Evolutionary conservation across 2,113 vertebrate species (phyloP).

Genomic region (Sceloporus undulatus): DNA sequence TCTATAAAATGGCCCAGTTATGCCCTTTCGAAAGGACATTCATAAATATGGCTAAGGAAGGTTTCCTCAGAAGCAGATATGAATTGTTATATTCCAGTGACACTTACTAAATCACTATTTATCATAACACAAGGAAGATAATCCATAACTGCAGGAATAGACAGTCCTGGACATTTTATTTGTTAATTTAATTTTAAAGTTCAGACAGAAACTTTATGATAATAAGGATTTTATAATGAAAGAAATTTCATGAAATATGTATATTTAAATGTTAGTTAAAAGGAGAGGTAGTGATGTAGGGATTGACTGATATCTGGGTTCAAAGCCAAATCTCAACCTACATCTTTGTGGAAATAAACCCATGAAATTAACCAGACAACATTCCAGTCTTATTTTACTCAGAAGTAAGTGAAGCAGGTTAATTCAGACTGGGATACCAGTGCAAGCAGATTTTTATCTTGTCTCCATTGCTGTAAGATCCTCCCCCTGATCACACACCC

Average conservation of each 20-base stretch:
- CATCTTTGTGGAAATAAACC: background rate
- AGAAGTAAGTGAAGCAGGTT: slow-evolving; percentile 1
- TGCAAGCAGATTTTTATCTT: background rate
- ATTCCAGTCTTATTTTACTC: background rate
- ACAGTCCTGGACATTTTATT: slow-evolving; percentile 50
- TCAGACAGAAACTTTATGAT: slow-evolving; percentile 43
- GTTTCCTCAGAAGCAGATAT: slow-evolving; percentile 49
- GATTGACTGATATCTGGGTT: slow-evolving; percentile 1
- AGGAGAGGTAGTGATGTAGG: slow-evolving; percentile 17
- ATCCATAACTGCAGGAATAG: slow-evolving; percentile 38
- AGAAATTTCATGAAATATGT: slow-evolving; percentile 33
- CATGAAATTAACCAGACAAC: background rate
- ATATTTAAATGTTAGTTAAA: slow-evolving; percentile 50
- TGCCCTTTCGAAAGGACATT: slow-evolving; percentile 52
- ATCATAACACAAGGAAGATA: slow-evolving; percentile 31
- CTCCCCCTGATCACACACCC: no score
- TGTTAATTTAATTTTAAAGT: slow-evolving; percentile 29
- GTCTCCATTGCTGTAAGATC: background rate
- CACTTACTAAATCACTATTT: slow-evolving; percentile 28
- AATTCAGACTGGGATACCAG: background rate
- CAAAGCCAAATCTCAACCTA: slow-evolving; percentile 12
- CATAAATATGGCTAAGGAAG: slow-evolving; percentile 50
- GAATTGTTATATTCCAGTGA: slow-evolving; percentile 24
- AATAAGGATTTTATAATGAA: slow-evolving; percentile 32
- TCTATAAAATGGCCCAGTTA: slow-evolving; percentile 54